These are phyloP conservation scores for Lacerta agilis DNA, from an alignment of 2,797 vertebrate species.

Conservation along the genomic window DNA sequence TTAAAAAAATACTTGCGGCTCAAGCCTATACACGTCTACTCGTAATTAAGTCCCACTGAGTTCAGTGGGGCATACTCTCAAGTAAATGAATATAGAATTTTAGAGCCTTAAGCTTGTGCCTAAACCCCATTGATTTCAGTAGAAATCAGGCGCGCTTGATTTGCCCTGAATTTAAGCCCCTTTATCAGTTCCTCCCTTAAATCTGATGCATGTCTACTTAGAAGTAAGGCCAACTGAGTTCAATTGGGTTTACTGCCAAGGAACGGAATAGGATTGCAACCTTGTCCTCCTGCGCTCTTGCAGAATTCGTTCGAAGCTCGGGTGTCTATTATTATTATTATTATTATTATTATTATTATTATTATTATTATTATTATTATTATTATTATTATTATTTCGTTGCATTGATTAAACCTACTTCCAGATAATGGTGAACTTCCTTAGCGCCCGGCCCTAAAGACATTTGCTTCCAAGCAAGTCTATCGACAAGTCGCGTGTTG, in stretches of 20 bases:
- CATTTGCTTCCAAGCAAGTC: not conserved
- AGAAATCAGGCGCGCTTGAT: not conserved
- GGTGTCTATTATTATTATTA: not conserved
- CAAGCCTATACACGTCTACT: not conserved
- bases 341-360: rapidly evolving
- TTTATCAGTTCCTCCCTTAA: not conserved
- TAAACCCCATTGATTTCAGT: not conserved
- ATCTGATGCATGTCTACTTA: not conserved
- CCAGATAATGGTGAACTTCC: too few relatives aligned
- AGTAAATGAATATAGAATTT: not conserved
- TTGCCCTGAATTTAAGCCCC: too few relatives aligned
- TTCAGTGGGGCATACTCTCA: not conserved
- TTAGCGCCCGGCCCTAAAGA: not conserved
- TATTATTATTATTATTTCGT: not conserved
- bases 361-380: rapidly evolving
- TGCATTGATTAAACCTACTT: not conserved
- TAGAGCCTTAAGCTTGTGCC: not conserved
- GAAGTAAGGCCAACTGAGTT: not conserved
- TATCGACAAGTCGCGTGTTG: not conserved
- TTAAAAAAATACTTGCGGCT: too few relatives aligned
- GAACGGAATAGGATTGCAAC: not conserved
- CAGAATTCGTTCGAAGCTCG: not conserved
- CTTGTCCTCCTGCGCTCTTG: too few relatives aligned
- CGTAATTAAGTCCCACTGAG: not conserved
- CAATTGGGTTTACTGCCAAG: not conserved